These are phyloP conservation scores for Diadumene lineata DNA, from an alignment of 92 coral and sea anemone genomes.

Conservation along the genomic window DNA sequence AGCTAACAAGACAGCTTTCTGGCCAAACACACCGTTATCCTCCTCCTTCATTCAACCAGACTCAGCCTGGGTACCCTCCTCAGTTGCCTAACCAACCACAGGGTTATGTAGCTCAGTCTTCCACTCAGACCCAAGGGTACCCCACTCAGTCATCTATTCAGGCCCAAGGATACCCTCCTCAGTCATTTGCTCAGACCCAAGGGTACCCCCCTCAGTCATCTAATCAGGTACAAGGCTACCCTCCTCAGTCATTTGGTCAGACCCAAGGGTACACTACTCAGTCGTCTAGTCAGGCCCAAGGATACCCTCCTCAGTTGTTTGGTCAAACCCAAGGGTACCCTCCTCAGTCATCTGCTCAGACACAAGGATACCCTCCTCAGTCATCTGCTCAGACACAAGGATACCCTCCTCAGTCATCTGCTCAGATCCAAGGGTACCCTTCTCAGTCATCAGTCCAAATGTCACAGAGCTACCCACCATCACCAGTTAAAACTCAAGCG, in stretches of 20 bases:
- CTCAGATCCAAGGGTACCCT: background rate
- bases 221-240: constrained; percentile 10
- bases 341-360: background rate
- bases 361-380: background rate
- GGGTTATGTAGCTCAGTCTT: background rate
- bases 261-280: background rate
- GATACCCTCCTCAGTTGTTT: background rate
- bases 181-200: background rate
- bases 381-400: background rate
- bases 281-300: background rate
- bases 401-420: background rate
- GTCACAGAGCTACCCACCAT: no score
- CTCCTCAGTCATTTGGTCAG: background rate
- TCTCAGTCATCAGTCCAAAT: background rate
- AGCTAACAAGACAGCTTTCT: background rate
- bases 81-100: background rate
- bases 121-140: constrained; percentile 4
- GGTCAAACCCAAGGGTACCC: background rate
- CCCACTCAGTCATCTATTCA: background rate
- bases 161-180: background rate
- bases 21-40: background rate
- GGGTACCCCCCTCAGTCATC: background rate
- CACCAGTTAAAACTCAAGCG: background rate
- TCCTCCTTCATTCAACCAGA: background rate
- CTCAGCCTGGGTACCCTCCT: background rate